Evolutionary conservation across 2,113 vertebrate species (phyloP).

Genomic region (Turnix velox): DNA sequence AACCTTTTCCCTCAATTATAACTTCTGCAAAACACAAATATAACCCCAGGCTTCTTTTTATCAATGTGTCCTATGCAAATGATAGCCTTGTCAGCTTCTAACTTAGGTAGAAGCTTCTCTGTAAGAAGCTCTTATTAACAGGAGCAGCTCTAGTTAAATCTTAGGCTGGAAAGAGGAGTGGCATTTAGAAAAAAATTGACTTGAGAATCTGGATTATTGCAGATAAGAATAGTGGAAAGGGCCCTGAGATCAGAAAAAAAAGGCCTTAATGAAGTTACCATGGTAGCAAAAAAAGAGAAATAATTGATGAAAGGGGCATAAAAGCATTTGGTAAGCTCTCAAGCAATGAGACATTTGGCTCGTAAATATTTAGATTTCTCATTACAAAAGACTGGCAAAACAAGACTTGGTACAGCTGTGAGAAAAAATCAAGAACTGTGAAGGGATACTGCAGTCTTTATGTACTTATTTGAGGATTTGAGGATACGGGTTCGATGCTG

Average conservation of each 20-base stretch:
- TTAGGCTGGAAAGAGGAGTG: neutral
- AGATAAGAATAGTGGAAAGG: neutral
- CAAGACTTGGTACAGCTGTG: neutral
- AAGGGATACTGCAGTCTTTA: neutral
- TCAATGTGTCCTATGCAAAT: neutral
- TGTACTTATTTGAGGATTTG: neutral
- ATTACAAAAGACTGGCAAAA: neutral
- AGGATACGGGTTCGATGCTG: neutral
- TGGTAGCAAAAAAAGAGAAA: neutral
- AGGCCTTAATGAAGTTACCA: neutral
- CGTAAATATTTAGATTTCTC: neutral
- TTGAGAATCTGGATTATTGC: neutral
- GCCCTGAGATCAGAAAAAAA: neutral
- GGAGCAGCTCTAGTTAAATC: neutral
- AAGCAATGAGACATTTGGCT: neutral
- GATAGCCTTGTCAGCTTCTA: neutral
- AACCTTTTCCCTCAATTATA: neutral
- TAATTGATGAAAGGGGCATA: neutral
- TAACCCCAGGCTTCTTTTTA: neutral
- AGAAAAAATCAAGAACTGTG: neutral
- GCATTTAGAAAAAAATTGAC: neutral
- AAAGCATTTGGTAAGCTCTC: neutral
- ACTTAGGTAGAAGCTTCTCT: neutral
- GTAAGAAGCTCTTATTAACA: neutral
- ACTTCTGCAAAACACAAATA: slow-evolving; percentile 25